Conservation (phyloP, 2,113 vertebrate genomes). For the Junco hyemalis region DNA sequence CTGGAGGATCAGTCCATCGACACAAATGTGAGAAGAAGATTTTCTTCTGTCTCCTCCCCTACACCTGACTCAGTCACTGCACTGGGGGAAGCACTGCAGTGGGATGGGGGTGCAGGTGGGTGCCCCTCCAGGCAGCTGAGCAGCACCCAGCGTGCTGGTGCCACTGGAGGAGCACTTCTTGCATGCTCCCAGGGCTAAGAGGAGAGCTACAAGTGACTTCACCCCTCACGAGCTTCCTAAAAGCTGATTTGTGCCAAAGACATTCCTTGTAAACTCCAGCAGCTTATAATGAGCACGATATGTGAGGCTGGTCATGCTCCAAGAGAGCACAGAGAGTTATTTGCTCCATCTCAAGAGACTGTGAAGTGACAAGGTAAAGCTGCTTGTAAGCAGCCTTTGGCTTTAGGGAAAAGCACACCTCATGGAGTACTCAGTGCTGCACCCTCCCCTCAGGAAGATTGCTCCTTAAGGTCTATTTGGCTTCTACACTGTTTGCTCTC, state of each 20-base stretch:
- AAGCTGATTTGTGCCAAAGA: slow-evolving; percentile 23
- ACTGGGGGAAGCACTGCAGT: background rate
- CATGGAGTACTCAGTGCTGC: background rate
- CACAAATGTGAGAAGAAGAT: background rate
- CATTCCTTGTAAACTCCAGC: slow-evolving; percentile 3
- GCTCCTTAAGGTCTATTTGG: background rate
- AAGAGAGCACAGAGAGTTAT: background rate
- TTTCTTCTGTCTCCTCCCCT: background rate
- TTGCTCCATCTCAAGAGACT: background rate
- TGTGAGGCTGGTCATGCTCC: background rate
- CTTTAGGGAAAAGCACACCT: slow-evolving; percentile 4
- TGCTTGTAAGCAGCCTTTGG: background rate
- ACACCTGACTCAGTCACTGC: background rate
- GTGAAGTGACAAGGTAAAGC: background rate
- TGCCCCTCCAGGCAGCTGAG: background rate
- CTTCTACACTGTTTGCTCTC: background rate
- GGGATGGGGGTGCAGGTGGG: background rate
- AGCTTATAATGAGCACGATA: background rate
- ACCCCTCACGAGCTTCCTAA: background rate
- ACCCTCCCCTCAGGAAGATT: background rate
- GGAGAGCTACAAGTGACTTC: background rate
- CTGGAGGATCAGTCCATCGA: background rate
- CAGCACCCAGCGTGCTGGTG: background rate
- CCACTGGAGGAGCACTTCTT: background rate
- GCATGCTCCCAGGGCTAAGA: background rate